Conservation (phyloP, 1,140 invertebrate genomes). For the Hycleus cichorii region DNA sequence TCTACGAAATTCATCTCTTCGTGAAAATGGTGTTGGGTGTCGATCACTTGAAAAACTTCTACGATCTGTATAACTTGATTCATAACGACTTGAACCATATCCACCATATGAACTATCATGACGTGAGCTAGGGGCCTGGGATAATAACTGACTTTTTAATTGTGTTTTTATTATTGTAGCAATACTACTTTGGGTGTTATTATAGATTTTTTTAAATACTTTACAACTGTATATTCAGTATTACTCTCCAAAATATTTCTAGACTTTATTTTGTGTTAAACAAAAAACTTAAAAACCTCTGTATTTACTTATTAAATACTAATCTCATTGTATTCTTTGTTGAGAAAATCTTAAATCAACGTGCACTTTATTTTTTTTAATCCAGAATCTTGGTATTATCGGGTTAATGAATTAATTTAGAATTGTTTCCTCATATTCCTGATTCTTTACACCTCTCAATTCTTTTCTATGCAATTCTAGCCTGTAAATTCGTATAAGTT, state of each 20-base stretch:
- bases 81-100: slow-evolving; percentile 28
- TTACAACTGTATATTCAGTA: neutral
- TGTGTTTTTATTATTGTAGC: neutral
- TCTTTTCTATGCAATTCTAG: neutral
- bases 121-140: slow-evolving; percentile 36
- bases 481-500: slow-evolving; percentile 18
- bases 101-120: slow-evolving; percentile 34
- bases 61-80: slow-evolving; percentile 28
- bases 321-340: neutral
- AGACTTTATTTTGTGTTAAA: slow-evolving; percentile 10
- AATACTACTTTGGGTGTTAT: slow-evolving; percentile 6
- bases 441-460: neutral
- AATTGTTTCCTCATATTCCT: neutral
- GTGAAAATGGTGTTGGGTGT: slow-evolving; percentile 21
- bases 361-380: too few species aligned
- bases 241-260: slow-evolving; percentile 12
- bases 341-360: too few species aligned
- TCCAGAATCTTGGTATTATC: too few species aligned
- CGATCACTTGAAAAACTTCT: slow-evolving; percentile 36
- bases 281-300: neutral
- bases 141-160: slow-evolving; percentile 11
- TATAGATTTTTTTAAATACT: slow-evolving; percentile 3
- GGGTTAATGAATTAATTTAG: too few species aligned
- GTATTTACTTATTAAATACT: neutral
- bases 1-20: slow-evolving; percentile 37